phyloP scores from a whole-genome alignment of 2,797 vertebrate species.

The Poecilia wingei region DNA sequence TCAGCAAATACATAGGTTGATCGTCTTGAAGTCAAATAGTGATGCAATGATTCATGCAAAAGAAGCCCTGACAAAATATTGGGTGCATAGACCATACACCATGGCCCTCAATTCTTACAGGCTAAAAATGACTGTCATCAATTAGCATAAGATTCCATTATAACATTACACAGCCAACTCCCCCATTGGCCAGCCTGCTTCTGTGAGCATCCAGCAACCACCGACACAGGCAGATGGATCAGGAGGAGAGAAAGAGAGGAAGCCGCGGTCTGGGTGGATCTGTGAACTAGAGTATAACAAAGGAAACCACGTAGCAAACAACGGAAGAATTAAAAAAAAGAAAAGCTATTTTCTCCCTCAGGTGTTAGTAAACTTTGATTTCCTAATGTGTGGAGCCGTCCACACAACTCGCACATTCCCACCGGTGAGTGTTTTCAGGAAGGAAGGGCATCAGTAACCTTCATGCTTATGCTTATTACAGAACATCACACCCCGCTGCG shows the following conservation, averaged over 20 bases:
- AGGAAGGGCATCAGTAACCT: conserved; percentile 48
- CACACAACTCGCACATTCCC: conserved; percentile 12
- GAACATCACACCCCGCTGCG: conserved; percentile 39
- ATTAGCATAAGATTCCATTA: conserved; percentile 55
- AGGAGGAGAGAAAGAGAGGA: conserved; percentile 7
- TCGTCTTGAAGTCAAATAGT: neutral
- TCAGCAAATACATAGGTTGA: neutral
- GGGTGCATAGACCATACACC: neutral
- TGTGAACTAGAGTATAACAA: conserved; percentile 30
- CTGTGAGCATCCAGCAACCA: conserved; percentile 23
- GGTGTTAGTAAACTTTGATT: conserved; percentile 29
- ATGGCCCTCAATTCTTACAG: neutral
- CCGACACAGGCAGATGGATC: conserved; percentile 15
- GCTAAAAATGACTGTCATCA: conserved; percentile 36
- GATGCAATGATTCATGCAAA: neutral
- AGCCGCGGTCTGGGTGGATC: conserved; percentile 17
- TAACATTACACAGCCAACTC: conserved; percentile 49
- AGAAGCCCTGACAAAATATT: neutral
- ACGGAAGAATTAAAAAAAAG: conserved; percentile 33
- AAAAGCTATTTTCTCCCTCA: conserved; percentile 13
- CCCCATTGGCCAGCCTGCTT: conserved; percentile 16
- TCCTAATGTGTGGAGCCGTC: conserved; percentile 50
- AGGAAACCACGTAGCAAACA: conserved; percentile 47
- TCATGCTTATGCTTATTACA: conserved; percentile 50
- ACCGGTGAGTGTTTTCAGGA: conserved; percentile 32